Conservation (phyloP, 2,797 vertebrate species). For the Erpetoichthys calabaricus region DNA sequence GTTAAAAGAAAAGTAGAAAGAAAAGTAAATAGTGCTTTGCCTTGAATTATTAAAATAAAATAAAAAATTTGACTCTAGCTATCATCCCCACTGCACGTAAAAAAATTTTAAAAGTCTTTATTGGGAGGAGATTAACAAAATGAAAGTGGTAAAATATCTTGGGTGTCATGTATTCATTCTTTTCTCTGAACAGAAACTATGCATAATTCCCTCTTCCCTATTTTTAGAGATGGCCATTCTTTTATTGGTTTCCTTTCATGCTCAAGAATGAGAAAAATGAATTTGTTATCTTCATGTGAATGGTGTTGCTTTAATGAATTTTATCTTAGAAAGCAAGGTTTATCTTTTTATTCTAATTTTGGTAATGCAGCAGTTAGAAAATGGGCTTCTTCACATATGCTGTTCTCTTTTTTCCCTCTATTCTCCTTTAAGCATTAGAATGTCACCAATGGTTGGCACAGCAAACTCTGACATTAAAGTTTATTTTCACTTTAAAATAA, state of each 20-base stretch:
- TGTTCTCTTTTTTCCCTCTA: slow-evolving; percentile 1
- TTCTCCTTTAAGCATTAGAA: too few species aligned
- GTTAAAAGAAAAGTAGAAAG: slow-evolving; percentile 3
- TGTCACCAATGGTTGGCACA: too few species aligned
- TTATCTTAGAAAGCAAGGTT: slow-evolving; percentile 39
- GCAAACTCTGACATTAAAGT: too few species aligned
- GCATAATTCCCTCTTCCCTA: slow-evolving; percentile 43
- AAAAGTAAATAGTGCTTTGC: slow-evolving; percentile 35
- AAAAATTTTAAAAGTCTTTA: slow-evolving; percentile 19
- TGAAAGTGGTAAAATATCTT: slow-evolving; percentile 37
- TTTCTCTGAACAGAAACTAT: slow-evolving; percentile 26
- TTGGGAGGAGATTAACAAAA: slow-evolving; percentile 48
- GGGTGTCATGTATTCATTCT: slow-evolving; percentile 39
- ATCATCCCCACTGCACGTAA: too few species aligned
- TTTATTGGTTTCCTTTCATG: slow-evolving; percentile 27
- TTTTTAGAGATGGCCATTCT: slow-evolving; percentile 30
- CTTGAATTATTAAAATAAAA: slow-evolving; percentile 44
- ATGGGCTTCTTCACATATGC: slow-evolving; percentile 42
- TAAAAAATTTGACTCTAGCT: too few species aligned
- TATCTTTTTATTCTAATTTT: slow-evolving; percentile 41
- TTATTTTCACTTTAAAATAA: too few species aligned
- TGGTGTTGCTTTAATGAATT: slow-evolving; percentile 33
- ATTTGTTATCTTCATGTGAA: slow-evolving; percentile 28
- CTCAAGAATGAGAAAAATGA: slow-evolving; percentile 18
- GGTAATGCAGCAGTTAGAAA: slow-evolving; percentile 34